These are phyloP conservation scores for Sphaerophoria rueppellii DNA, from an alignment of 2,888 invertebrate genomes.

Conservation along the genomic window DNA sequence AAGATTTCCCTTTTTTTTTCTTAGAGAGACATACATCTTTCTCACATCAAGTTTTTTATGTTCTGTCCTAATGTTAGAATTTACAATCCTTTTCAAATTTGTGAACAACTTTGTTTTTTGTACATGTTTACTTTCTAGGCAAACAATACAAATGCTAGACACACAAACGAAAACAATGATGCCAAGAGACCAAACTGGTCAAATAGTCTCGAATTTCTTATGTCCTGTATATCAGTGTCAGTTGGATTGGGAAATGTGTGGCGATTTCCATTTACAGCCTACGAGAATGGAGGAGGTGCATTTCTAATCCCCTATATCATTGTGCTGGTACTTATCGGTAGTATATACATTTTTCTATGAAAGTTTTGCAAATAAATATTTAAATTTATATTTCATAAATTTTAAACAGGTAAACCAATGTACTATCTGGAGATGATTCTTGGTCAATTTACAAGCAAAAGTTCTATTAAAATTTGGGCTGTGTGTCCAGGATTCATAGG, in stretches of 20 bases:
- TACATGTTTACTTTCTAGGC: not conserved
- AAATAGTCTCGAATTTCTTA: conserved; percentile 87
- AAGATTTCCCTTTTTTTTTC: too few species aligned
- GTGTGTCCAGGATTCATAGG: conserved; percentile 90
- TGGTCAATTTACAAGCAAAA: conserved; percentile 92
- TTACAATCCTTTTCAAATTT: too few species aligned
- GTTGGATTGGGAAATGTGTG: conserved; percentile 89
- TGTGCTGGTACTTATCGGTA: conserved; percentile 85
- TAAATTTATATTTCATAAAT: not conserved
- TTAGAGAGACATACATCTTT: too few species aligned
- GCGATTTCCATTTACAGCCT: conserved; percentile 86
- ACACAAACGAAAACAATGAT: not conserved
- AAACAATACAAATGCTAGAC: conserved; percentile 30
- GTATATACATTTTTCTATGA: not conserved
- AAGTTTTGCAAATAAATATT: not conserved
- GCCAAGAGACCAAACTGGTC: conserved; percentile 83
- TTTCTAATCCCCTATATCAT: conserved; percentile 89
- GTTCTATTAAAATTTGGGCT: conserved; percentile 88
- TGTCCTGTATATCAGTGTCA: conserved; percentile 89
- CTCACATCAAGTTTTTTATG: too few species aligned
- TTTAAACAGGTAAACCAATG: conserved; percentile 87
- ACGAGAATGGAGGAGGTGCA: conserved; percentile 89
- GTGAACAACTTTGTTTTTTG: not conserved
- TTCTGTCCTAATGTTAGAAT: too few species aligned
- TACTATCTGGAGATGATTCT: conserved; percentile 92